Evolutionary conservation across 1,140 invertebrate genomes (phyloP).

Genomic region (Nixonia krombeini): DNA sequence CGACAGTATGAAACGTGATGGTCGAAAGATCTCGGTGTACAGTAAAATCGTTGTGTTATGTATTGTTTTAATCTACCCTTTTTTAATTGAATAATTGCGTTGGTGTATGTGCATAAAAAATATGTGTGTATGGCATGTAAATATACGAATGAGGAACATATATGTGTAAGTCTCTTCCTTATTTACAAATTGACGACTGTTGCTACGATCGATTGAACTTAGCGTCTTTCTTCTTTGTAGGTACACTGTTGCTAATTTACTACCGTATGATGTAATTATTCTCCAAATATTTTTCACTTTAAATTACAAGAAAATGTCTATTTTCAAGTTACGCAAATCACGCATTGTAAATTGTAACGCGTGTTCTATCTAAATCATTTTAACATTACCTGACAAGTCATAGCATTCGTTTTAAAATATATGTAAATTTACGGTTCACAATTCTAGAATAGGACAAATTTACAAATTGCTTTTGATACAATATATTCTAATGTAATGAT

Average conservation of each 20-base stretch:
- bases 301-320: no score
- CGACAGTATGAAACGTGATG: constrained; percentile 48
- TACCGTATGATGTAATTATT: no score
- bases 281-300: no score
- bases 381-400: no score
- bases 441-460: no score
- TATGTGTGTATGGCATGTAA: constrained; percentile 48
- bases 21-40: constrained; percentile 68
- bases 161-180: constrained; percentile 43
- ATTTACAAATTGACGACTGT: constrained; percentile 36
- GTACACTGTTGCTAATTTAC: constrained; percentile 43
- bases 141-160: constrained; percentile 46
- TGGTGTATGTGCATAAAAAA: constrained; percentile 44
- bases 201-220: constrained; percentile 43
- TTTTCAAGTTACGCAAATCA: no score
- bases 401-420: no score
- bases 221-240: constrained; percentile 41
- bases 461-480: no score
- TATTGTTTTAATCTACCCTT: constrained; percentile 46
- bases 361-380: no score
- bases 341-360: no score
- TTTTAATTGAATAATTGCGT: constrained; percentile 49
- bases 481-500: no score
- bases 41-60: constrained; percentile 61
- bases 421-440: no score